These are phyloP conservation scores for Chamaetylas fuelleborni DNA, from an alignment of 2,113 vertebrate genomes.

Conservation along the genomic window DNA sequence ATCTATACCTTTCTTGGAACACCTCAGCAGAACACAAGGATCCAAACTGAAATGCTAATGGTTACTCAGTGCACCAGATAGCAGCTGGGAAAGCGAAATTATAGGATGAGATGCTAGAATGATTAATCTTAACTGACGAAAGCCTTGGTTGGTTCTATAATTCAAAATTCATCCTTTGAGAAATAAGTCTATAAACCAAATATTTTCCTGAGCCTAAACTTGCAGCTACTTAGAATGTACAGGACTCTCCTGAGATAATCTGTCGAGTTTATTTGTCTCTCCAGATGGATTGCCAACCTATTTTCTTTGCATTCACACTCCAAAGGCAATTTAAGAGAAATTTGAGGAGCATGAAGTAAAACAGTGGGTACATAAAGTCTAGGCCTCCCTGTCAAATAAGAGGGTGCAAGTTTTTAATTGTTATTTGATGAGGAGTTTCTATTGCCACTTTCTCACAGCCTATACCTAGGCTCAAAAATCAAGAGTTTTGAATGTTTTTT, in stretches of 20 bases:
- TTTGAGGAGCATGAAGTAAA: neutral
- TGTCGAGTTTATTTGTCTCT: neutral
- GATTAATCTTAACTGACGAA: neutral
- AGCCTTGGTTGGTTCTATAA: neutral
- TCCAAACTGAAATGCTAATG: neutral
- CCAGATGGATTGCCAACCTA: neutral
- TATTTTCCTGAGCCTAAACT: neutral
- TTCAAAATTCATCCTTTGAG: neutral
- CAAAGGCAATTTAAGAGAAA: neutral
- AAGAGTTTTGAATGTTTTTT: neutral
- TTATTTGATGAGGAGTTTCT: neutral
- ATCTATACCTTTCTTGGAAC: neutral
- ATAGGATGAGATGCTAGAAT: neutral
- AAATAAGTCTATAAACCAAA: neutral
- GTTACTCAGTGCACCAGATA: neutral
- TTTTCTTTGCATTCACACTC: neutral
- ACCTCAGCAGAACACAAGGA: neutral
- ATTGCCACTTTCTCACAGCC: neutral
- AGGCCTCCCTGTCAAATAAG: neutral
- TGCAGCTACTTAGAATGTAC: neutral
- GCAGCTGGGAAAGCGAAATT: neutral
- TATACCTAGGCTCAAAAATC: neutral
- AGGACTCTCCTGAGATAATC: neutral
- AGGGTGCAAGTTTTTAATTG: neutral
- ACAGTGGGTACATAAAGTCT: neutral